Evolutionary conservation across 2,888 invertebrate genomes (phyloP), one percentile per base, ranked within the genome.

Genomic region (Margaritifera margaritifera): DNA sequence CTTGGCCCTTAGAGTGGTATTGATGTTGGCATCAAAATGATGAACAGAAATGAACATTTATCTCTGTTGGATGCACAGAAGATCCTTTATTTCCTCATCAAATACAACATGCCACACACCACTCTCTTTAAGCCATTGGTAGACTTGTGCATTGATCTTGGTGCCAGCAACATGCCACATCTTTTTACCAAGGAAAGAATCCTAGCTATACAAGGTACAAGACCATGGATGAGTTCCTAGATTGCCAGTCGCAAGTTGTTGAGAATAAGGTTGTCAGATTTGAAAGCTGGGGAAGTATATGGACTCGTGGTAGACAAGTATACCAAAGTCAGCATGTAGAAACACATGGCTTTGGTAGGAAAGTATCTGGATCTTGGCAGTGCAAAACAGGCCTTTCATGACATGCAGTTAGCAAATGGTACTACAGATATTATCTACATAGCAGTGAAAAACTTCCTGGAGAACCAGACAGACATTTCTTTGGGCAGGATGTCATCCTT

Each of bases 281-380:
- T 68, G 22, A 66, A 65, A 19, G 22, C 22, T 11, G 51, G 55
- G 24, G 24, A 63, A 20, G 27, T 25, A 6, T 66, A 56, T 64
- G 72, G 69, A 8, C 20, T 72, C 8, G 69, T 72, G 69, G 20
- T 72, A 18, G 69, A 66, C 27, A 69, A 72, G 59, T 72, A 72
- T 57, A 72, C 69, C 6, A 69, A 72, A 22, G 42, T 69, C 19
- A 56, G 64, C 24, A 50, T 60, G 19, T 55, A 67, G 24, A 71
- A 71, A 51, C 68, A 64, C 27, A 1, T 68, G 3, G 60, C 69
- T 1, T 18, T 72, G 5, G 66, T 69, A 3, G 59, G 56, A 4
- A 66, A 66, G 25, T 72, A 69, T 53, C 56, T 66, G 20, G 62
- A 72, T 52, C 60, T 59, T 53, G 67, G 69, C 20, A 6, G 19